Base-by-base conservation (phyloP, 1,140 invertebrate species). In the Pentalonia nigronervosa region DNA sequence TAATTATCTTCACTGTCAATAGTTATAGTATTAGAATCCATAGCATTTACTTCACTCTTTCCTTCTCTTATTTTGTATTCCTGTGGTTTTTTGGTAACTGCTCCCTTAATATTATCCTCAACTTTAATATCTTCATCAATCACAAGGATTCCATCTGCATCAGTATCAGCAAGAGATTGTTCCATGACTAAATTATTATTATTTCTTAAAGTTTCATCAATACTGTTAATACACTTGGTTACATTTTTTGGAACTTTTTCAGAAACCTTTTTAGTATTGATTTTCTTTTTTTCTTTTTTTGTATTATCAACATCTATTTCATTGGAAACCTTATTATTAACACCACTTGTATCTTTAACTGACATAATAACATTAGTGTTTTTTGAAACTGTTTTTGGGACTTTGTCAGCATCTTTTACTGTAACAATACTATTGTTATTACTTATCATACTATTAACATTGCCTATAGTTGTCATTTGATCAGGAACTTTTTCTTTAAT, bases 41-140 rank as follows among this genome's bases (percentile, higher is more conserved):
- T 81, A 67, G 14, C 17, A 67, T 30, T 90, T n/a, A 30, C 11
- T 60, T 90, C 56, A 90, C 11, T 48, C 7, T 30, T 23, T 41
- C 23, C 1, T 41, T 56, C 21, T 41, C 1, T 34, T 30, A 45
- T 48, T 21, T 47, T 76, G 47, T 67, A 20, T 50, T 83, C 25
- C 17, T 14, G 45, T 36, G 45, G 0, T n/a, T 90, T 23, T 90
- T 60, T 45, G 25, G 9, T 30, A 90, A 53, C 53, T 81, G 6
- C 7, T 50, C 7, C 2, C 48, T 47, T 25, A 76, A 2, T 76
- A 56, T 84, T 30, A 23, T 83, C n/a, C 8, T 50, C 47, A 89
- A 53, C 34, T 25, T 20, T 23, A 45, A 45, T 7, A 67, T n/a
- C 89, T 60, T 90, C 89, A 67, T 90, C 89, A 90, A 67, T 90